A percentile compares a stretch with the other conserved stretches of the same genome.
Conservation (phyloP, 2,797 vertebrate genomes). For the Podargus strigoides region DNA sequence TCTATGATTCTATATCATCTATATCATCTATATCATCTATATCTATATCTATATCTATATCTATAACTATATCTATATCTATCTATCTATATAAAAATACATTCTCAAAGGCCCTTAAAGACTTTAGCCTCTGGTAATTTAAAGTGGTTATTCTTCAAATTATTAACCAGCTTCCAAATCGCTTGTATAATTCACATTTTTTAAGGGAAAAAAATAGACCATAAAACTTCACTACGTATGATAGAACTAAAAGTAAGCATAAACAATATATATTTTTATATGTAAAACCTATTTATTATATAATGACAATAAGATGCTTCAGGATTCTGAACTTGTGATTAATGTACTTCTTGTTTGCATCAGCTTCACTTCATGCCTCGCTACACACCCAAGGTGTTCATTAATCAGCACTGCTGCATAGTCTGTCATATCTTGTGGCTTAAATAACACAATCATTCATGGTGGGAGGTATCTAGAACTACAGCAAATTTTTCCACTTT, state of each 20-base stretch:
- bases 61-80: no score
- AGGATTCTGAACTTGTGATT: slow-evolving; percentile 11
- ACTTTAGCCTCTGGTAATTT: background rate
- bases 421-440: background rate
- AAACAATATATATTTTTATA: background rate
- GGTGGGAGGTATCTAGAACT: background rate
- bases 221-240: background rate
- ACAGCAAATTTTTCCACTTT: background rate
- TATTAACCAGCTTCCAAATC: background rate
- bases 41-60: no score
- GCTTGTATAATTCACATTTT: background rate
- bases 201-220: background rate
- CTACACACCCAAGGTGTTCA: slow-evolving; percentile 6
- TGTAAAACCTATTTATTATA: background rate
- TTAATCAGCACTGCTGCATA: slow-evolving; percentile 1
- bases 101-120: background rate
- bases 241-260: background rate
- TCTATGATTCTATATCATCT: no score
- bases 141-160: background rate
- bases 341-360: slow-evolving; percentile 8
- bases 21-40: no score
- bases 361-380: background rate
- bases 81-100: background rate
- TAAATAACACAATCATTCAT: background rate
- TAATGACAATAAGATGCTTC: background rate